A percentile compares a stretch with the other conserved stretches of the same genome.
phyloP scores from a whole-genome alignment of 1,140 invertebrate genomes.

The Bradynema listronoti region DNA sequence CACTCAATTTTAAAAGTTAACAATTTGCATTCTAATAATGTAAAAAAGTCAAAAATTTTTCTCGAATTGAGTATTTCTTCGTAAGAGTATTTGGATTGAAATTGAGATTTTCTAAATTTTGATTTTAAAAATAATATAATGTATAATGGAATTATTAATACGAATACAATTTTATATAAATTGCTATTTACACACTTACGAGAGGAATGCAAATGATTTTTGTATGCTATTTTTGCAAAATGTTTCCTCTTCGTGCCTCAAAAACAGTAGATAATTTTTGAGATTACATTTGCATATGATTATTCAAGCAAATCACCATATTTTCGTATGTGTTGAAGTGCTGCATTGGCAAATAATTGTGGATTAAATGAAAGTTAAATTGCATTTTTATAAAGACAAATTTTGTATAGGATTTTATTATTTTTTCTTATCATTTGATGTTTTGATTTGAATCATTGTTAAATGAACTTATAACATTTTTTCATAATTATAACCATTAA shows the following conservation, averaged over 20 bases:
- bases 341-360: slow-evolving; percentile 87
- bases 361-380: too few relatives aligned
- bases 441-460: too few relatives aligned
- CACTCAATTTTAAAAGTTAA: too few relatives aligned
- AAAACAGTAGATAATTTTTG: not conserved
- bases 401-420: too few relatives aligned
- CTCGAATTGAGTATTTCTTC: slow-evolving; percentile 80
- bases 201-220: slow-evolving; percentile 91
- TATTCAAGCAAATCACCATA: slow-evolving; percentile 68
- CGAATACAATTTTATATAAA: too few relatives aligned
- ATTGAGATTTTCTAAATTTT: slow-evolving; percentile 79
- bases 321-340: slow-evolving; percentile 89
- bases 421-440: too few relatives aligned
- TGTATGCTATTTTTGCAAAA: slow-evolving; percentile 92
- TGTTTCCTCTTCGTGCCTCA: slow-evolving; percentile 77
- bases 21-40: slow-evolving; percentile 85
- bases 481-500: too few relatives aligned
- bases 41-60: slow-evolving; percentile 77
- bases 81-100: slow-evolving; percentile 77
- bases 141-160: too few relatives aligned
- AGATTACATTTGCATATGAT: slow-evolving; percentile 20
- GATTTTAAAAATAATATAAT: too few relatives aligned
- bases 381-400: too few relatives aligned
- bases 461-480: too few relatives aligned
- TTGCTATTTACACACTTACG: not conserved